Conservation (phyloP, 2,113 vertebrate genomes). For the Lamprologus ornatipinnis region DNA sequence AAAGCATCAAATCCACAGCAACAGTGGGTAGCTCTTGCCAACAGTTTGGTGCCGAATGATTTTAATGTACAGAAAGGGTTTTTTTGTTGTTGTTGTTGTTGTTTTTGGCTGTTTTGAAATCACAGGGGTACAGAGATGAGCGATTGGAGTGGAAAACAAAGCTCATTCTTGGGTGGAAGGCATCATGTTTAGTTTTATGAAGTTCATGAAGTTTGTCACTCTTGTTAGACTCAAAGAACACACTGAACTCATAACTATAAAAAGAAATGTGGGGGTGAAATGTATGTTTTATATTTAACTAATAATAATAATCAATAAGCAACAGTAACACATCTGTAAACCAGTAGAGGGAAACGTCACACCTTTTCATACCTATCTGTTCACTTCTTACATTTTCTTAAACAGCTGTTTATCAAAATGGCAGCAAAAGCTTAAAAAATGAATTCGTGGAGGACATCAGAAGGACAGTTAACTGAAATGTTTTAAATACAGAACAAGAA, state of each 20-base stretch:
- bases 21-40: not conserved
- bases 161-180: fast-evolving
- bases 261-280: not conserved
- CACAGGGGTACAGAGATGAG: fast-evolving
- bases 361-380: not conserved
- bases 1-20: not conserved
- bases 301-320: not conserved
- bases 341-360: not conserved
- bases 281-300: not conserved
- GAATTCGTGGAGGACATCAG: not conserved
- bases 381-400: not conserved
- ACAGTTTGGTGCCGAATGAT: fast-evolving
- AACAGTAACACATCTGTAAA: not conserved
- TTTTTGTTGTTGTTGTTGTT: no score
- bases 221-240: not conserved
- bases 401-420: not conserved
- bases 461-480: not conserved
- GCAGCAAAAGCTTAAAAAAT: fast-evolving
- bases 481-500: not conserved
- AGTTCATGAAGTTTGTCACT: not conserved
- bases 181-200: not conserved
- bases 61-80: fast-evolving
- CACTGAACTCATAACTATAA: not conserved
- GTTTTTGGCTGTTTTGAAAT: not conserved
- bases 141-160: not conserved